Evolutionary conservation across 1,140 invertebrate species (phyloP).

Genomic region (Elymnias hypermnestra): DNA sequence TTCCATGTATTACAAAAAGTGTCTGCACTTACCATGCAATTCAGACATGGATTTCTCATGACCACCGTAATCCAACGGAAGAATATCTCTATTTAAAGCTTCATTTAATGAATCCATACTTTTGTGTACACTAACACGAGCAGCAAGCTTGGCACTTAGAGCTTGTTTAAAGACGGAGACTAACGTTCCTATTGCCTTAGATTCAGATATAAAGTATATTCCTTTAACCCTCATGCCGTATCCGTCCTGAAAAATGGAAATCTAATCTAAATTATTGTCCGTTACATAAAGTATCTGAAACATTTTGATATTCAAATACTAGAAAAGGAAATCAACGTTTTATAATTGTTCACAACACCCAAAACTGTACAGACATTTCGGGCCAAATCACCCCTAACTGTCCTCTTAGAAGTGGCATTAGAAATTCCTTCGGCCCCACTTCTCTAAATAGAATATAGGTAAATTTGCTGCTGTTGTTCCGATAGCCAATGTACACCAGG

Average conservation of each 20-base stretch:
- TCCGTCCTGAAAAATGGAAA: conserved; percentile 28
- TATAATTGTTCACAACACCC: no score
- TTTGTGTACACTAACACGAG: conserved; percentile 24
- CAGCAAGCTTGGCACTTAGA: conserved; percentile 25
- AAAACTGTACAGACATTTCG: no score
- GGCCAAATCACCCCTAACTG: no score
- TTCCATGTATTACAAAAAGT: no score
- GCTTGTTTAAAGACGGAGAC: conserved; percentile 28
- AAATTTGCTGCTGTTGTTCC: no score
- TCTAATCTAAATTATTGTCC: not conserved
- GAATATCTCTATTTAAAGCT: conserved; percentile 24
- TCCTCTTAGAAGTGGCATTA: no score
- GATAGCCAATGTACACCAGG: no score
- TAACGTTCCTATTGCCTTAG: conserved; percentile 28
- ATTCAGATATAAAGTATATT: conserved; percentile 26
- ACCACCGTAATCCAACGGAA: conserved; percentile 36
- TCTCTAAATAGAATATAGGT: no score
- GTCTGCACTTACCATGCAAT: conserved; percentile 34
- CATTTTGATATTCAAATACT: no score
- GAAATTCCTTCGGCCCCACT: no score
- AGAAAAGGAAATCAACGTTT: no score
- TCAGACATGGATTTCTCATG: conserved; percentile 24
- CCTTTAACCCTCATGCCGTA: conserved; percentile 34
- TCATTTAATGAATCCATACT: conserved; percentile 23
- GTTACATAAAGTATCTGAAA: no score